Evolutionary conservation across 2,797 vertebrate genomes (phyloP), one percentile per base, ranked within the genome.

Genomic region (Vultur gryphus): DNA sequence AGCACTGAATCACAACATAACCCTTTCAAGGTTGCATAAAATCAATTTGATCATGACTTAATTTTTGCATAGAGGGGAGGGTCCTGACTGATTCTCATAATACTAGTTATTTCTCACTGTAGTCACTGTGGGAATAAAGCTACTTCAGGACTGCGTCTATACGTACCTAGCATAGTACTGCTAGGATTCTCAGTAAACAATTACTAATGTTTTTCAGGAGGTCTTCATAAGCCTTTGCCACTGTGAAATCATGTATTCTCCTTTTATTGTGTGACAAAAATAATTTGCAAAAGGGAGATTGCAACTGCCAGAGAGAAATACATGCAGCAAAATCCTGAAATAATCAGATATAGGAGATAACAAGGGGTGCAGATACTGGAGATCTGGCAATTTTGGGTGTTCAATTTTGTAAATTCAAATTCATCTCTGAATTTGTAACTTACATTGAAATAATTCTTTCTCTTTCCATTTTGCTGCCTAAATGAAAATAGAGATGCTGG

Each of bases 401-500:
- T 93, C 54, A 44, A 24, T 89, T 89, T 84, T 89, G 69, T 87
- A 87, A 94, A 85, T 89, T 95, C 82, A 58, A 85, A 89, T 66
- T 91, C 20, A 87, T 43, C 16, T 95, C 67, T 92, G 71, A 67
- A 87, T 92, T 89, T 92, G 49, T 77, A 83, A 83, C n/a, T 91
- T 95, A 52, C 8, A 79, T 64, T 80, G 73, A 91, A 95, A 92
- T 94, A 90, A 85, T 95, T 96, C 62, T 93, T 76, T 96, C 51
- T 95, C n/a, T 89, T 62, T 94, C 75, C 26, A 7, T 83, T 96
- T 84, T 80, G 55, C 93, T 94, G 87, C 84, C 55, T 92, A 92
- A 97, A 37, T 95, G 93, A 87, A 91, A 96, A 95, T 49, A 80
- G 89, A 75, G 81, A 80, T 94, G 80, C 81, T 93, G 92, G 67